Conservation (phyloP, 2,113 vertebrate species). For the Myrmecophaga tridactyla region DNA sequence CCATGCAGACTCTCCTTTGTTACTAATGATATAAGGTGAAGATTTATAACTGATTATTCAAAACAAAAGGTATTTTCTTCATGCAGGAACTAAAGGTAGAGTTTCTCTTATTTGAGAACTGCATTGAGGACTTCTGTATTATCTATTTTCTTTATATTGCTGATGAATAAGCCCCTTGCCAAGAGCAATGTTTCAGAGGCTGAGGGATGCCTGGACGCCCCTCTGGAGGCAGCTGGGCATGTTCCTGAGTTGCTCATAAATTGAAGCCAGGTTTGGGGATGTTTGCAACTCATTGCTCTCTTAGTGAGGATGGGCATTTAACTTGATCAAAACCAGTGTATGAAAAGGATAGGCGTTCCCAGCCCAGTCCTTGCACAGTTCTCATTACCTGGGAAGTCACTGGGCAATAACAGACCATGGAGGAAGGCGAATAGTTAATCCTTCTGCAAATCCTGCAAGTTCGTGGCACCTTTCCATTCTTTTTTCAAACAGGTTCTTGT, state of each 20-base stretch:
- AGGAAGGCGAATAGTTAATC: not conserved
- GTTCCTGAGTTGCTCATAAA: not conserved
- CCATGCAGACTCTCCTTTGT: not conserved
- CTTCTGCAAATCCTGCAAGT: not conserved
- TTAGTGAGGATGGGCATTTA: not conserved
- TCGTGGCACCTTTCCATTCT: not conserved
- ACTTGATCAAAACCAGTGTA: not conserved
- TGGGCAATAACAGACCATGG: not conserved
- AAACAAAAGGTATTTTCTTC: not conserved
- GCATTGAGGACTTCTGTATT: not conserved
- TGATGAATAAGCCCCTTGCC: too few species aligned
- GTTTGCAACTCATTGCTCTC: not conserved
- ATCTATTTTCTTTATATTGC: not conserved
- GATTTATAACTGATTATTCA: not conserved
- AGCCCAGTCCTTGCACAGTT: not conserved
- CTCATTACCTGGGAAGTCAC: not conserved
- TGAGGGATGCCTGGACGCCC: not conserved
- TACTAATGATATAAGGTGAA: not conserved
- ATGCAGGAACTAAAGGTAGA: not conserved
- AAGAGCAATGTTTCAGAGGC: not conserved
- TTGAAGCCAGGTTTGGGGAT: not conserved
- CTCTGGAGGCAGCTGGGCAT: rapidly evolving
- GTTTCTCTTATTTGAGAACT: not conserved
- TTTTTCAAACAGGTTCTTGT: not conserved
- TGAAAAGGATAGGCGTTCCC: not conserved